Percentiles rank a stretch among this genome's conserved stretches.
Conservation (phyloP, 2,113 vertebrate genomes). For the Megaceryle maxima region DNA sequence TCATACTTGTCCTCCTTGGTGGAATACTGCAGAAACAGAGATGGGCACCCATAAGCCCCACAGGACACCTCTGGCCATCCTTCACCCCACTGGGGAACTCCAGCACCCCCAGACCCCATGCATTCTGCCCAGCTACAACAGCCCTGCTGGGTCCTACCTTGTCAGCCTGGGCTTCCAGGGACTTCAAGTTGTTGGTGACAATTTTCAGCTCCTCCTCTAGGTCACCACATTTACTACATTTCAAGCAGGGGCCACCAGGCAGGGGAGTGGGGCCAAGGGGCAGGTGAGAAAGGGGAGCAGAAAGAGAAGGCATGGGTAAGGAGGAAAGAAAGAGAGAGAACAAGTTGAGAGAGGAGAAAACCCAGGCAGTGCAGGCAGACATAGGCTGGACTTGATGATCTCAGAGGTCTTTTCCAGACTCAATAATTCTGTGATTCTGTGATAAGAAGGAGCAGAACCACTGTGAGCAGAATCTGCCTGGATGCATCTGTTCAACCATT, state of each 20-base stretch:
- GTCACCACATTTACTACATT: constrained; percentile 95
- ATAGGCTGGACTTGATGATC: no score
- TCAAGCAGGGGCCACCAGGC: constrained; percentile 32
- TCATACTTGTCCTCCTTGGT: constrained; percentile 96
- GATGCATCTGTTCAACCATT: not conserved
- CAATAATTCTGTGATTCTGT: no score
- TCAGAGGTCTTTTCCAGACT: no score
- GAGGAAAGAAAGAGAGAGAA: constrained; percentile 22
- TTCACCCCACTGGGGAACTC: not conserved
- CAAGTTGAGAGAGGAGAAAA: constrained; percentile 29
- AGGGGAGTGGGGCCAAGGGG: not conserved
- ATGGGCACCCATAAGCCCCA: not conserved
- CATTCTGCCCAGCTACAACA: not conserved
- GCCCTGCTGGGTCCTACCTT: constrained; percentile 83
- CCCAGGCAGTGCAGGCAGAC: no score
- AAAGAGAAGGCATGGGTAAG: not conserved
- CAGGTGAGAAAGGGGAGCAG: not conserved
- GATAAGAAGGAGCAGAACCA: constrained; percentile 50
- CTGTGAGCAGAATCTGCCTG: not conserved
- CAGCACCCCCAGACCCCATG: not conserved
- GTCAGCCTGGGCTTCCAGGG: constrained; percentile 95
- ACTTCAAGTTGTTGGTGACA: constrained; percentile 99
- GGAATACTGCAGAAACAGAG: constrained; percentile 78
- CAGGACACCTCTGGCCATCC: rapidly evolving
- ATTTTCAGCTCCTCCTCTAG: constrained; percentile 99